Evolutionary conservation across 2,888 invertebrate genomes (phyloP), one percentile per base, ranked within the genome.

Genomic region (Steinernema scapterisci): DNA sequence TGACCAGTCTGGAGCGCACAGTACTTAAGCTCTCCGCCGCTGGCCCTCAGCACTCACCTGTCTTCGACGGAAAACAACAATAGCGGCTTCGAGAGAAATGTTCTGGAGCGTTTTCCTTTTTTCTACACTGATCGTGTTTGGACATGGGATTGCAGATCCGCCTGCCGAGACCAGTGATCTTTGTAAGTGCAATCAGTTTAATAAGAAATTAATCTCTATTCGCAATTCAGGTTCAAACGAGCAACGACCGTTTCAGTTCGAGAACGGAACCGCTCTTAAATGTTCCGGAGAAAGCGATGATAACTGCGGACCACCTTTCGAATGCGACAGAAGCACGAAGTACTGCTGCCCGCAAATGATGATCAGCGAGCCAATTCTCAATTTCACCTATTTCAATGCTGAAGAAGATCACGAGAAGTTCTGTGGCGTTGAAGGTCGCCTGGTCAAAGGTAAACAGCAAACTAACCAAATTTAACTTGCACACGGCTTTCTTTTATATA

Each of bases 381-480:
- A 56, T 19, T 31, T 31, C 54, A 74, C 73, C n/a, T 71, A 63
- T 75, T 70, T 76, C 45, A 75, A 63, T 46, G 25, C 52, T 45
- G 74, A 76, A 43, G 56, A 75, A 13, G 76, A 76, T 70, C 76
- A 76, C 45, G 73, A 76, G 45, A 48, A 31, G 25, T 72, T 63
- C 13, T 76, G 76, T 31, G 76, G 76, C 19, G 31, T 70, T 25
- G 76, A 74, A 21, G 76, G 76, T 46, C 45, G 76, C 27, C 73
- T 76, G 21, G 73, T 76, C 16, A 76, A 75, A 63, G 76, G 76
- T 76, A 73, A 71, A 31, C 23, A 52, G 13, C 11, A 23, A 19
- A 31, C 0, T 54, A 48, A 43, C 9, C 25, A 9, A 25, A 43
- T 52, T 71, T n/a, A n/a, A n/a, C n/a, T n/a, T n/a, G n/a, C n/a